phyloP scores from a whole-genome alignment of 2,797 vertebrate genomes.

The Mallotus villosus region DNA sequence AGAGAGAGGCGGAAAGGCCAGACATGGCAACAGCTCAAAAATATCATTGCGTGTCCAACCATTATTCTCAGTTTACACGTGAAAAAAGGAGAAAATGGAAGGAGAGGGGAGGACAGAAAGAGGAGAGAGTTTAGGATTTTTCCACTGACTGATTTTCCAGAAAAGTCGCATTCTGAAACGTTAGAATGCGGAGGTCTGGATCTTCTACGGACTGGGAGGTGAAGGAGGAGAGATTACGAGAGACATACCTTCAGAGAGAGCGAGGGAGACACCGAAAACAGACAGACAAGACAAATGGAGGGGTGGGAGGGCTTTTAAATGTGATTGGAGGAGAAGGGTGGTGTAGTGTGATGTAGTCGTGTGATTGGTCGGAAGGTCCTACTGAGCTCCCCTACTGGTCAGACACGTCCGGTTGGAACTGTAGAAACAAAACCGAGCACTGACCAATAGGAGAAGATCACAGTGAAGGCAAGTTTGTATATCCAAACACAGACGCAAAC shows the following conservation, averaged over 20 bases:
- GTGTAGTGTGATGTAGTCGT: background rate
- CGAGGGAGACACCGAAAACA: background rate
- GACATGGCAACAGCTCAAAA: no score
- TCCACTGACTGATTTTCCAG: background rate
- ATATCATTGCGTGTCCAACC: no score
- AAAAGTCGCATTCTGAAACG: conserved; percentile 1
- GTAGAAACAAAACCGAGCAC: background rate
- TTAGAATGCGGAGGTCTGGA: background rate
- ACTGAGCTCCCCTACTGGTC: conserved; percentile 11
- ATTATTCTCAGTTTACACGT: background rate
- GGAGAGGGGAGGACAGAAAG: background rate
- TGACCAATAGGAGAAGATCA: background rate
- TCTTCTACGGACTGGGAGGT: background rate
- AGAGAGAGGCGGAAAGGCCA: background rate
- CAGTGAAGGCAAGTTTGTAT: conserved; percentile 6
- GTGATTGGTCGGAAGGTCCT: conserved; percentile 23
- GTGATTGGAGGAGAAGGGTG: background rate
- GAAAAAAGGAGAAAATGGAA: background rate
- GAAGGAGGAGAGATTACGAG: background rate
- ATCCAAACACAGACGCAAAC: conserved; percentile 32
- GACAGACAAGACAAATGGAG: background rate
- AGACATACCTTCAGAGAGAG: background rate
- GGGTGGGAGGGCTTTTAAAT: background rate
- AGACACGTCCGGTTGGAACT: background rate
- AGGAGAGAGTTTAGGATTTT: background rate